phyloP scores from a whole-genome alignment of 2,888 invertebrate species.

The Sphaerophoria rueppellii region DNA sequence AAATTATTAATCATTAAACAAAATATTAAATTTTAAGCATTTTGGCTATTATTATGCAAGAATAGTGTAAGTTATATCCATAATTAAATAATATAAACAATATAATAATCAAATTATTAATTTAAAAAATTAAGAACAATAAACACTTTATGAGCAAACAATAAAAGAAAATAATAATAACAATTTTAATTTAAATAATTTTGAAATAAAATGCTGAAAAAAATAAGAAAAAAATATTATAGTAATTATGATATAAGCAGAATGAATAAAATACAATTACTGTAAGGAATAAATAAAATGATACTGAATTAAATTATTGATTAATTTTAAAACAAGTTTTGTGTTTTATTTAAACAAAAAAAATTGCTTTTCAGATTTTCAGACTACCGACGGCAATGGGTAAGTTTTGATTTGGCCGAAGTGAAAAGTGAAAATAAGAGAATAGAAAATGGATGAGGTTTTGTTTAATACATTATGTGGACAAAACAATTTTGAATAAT shows the following conservation, averaged over 20 bases:
- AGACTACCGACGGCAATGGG: background rate
- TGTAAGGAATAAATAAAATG: conserved; percentile 70
- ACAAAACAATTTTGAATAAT: too few species aligned
- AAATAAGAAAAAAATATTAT: conserved; percentile 56
- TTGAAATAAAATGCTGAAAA: conserved; percentile 57
- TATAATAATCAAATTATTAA: conserved; percentile 70
- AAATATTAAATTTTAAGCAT: conserved; percentile 58
- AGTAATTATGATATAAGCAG: background rate
- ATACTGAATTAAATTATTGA: conserved; percentile 73
- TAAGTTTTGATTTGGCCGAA: too few species aligned
- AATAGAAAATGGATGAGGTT: too few species aligned
- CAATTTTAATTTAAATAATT: conserved; percentile 35
- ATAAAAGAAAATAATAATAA: conserved; percentile 41
- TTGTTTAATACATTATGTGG: too few species aligned
- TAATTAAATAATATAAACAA: conserved; percentile 23
- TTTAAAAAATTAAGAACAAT: conserved; percentile 49
- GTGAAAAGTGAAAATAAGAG: too few species aligned
- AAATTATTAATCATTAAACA: conserved; percentile 50
- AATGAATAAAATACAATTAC: conserved; percentile 47
- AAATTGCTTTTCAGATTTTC: background rate
- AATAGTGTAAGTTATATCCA: conserved; percentile 61
- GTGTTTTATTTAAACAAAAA: background rate
- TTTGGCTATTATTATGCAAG: conserved; percentile 67
- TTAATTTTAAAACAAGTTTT: conserved; percentile 70
- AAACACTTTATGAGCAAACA: conserved; percentile 50